Percentiles rank a stretch among this genome's conserved stretches.
phyloP scores from a whole-genome alignment of 2,797 vertebrate species.

The Lophotriccus pileatus region DNA sequence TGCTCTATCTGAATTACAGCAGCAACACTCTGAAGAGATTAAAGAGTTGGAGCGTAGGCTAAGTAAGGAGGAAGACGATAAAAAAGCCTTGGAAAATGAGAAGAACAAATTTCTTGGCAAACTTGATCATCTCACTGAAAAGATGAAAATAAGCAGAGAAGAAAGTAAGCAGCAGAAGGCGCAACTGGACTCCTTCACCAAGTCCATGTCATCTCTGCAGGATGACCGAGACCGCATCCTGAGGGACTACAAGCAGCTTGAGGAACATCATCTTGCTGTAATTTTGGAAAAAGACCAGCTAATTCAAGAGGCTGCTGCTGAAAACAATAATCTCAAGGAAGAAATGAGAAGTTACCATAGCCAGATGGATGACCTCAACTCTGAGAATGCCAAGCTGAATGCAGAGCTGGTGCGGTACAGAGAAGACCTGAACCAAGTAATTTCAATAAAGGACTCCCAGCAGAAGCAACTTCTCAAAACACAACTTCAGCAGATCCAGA shows the following conservation, averaged over 20 bases:
- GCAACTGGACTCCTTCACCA: conserved; percentile 87
- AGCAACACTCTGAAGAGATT: conserved; percentile 84
- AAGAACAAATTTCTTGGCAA: conserved; percentile 77
- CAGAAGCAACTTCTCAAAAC: conserved; percentile 87
- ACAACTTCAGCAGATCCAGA: conserved; percentile 80
- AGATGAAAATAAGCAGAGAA: conserved; percentile 76
- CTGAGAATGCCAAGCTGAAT: conserved; percentile 91
- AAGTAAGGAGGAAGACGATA: conserved; percentile 74
- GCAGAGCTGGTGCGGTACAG: conserved; percentile 89
- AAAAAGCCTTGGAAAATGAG: conserved; percentile 79
- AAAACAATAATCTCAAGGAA: conserved; percentile 92
- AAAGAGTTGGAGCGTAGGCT: conserved; percentile 74
- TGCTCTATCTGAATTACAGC: conserved; percentile 65
- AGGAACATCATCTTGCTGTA: conserved; percentile 87
- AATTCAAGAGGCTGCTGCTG: conserved; percentile 92
- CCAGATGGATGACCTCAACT: conserved; percentile 89
- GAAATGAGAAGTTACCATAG: conserved; percentile 86
- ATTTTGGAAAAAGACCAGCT: conserved; percentile 90
- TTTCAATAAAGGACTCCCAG: conserved; percentile 94
- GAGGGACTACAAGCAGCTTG: conserved; percentile 88
- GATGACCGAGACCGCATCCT: conserved; percentile 89
- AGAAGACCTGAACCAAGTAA: conserved; percentile 90
- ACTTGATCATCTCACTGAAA: conserved; percentile 75
- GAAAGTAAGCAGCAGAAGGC: conserved; percentile 81
- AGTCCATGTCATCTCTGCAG: conserved; percentile 96